Base-by-base conservation (phyloP, 2,113 vertebrate genomes). In the Macquaria australasica region DNA sequence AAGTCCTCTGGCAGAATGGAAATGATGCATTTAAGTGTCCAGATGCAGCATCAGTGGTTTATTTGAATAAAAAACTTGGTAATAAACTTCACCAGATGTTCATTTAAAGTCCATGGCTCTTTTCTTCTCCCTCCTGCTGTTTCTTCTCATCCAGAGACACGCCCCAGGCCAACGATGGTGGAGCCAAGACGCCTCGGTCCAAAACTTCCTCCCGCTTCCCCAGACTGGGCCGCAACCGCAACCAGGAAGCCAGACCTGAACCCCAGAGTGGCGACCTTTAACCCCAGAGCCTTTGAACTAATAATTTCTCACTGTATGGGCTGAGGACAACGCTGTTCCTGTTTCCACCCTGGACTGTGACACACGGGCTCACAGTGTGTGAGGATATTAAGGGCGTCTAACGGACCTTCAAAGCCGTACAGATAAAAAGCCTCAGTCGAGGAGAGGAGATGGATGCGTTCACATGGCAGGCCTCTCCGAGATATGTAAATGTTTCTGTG, bases 211-310 rank as follows among this genome's bases (percentile, higher is more conserved):
- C 97, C 0, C 97, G 97, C 43, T 99, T 99, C 87, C 96, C 98
- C 55, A 96, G 95, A 81, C 95, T 99, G 72, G 96, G 97, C 56
- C 97, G 97, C 71, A 93, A 90, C 71, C 96, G 96, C 6, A 96
- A 94, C 0, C 94, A 96, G 79, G 98, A 98, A 39, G 82, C 96
- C 0, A 96, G 97, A 55, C 95, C 97, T 43, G 98, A 99, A 70
- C 98, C 98, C 10, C 98, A 99, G 92, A 99, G 98, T 0, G 98
- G 98, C 0, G 98, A 99, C 89, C 97, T 99, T 81, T 99, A 96
- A 98, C 86, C 79, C 56, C 41, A 3, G 25, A 48, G 37, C 51
- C 71, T 39, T 56, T 16, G 43, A 70, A 45, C 67, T 53, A 5
- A 55, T n/a, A 23, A 56, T 60, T 25, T 20, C 39, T 74, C 25